These are phyloP conservation scores for Diaphora mendica DNA, from an alignment of 2,888 invertebrate genomes.

Conservation along the genomic window DNA sequence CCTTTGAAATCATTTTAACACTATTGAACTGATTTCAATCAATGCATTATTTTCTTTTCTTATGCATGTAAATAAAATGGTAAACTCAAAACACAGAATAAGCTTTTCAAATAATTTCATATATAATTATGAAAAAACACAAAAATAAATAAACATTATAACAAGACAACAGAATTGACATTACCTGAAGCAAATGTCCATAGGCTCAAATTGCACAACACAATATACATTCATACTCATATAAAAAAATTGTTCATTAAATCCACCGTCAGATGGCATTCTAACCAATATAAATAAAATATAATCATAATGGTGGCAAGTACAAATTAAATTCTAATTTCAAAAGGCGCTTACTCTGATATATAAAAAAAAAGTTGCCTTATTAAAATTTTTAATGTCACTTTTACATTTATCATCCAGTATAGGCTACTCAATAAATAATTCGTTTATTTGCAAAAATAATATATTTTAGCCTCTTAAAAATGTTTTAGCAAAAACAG, in stretches of 20 bases:
- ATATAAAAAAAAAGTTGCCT: constrained; percentile 6
- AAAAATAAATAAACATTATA: not conserved
- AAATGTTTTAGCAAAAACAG: constrained; percentile 4
- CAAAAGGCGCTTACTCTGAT: constrained; percentile 16
- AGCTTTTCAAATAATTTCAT: not conserved
- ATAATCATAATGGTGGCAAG: not conserved
- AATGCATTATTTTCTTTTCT: too few species aligned
- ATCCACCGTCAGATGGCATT: not conserved
- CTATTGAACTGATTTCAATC: too few species aligned
- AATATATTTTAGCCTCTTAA: constrained; percentile 5
- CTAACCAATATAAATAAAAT: not conserved
- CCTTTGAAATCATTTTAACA: too few species aligned
- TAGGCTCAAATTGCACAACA: not conserved
- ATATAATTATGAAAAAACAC: not conserved
- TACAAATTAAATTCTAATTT: not conserved
- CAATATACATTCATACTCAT: not conserved
- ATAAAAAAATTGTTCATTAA: not conserved
- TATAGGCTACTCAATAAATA: not conserved
- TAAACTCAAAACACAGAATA: not conserved
- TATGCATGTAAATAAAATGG: not conserved
- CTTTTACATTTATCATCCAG: not conserved
- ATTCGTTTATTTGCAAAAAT: constrained; percentile 3
- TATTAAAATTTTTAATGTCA: not conserved
- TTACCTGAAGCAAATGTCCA: not conserved
- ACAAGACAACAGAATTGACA: not conserved